Evolutionary conservation across 2,888 invertebrate species (phyloP).

Genomic region (Cheilosia vulpina): DNA sequence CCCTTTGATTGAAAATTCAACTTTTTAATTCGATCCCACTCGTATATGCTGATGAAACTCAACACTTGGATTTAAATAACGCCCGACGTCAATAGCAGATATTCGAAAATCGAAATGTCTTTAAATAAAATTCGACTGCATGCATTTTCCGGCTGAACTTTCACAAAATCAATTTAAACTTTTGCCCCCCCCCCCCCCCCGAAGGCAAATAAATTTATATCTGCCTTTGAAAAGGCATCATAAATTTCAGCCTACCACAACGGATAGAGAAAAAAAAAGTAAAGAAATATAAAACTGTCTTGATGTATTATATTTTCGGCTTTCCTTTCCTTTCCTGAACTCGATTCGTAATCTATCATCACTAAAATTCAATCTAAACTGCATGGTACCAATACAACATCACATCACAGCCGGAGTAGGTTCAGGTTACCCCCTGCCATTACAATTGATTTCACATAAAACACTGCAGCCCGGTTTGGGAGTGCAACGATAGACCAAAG

Average conservation of each 20-base stretch:
- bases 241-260: slow-evolving; percentile 34
- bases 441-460: slow-evolving; percentile 71
- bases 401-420: slow-evolving; percentile 6
- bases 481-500: slow-evolving; percentile 33
- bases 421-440: background rate
- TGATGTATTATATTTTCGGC: slow-evolving; percentile 28
- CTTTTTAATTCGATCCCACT: background rate
- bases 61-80: background rate
- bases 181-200: slow-evolving; percentile 26
- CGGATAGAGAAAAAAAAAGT: background rate
- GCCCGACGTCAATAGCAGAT: background rate
- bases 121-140: slow-evolving; percentile 1
- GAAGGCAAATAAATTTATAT: background rate
- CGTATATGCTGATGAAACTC: background rate
- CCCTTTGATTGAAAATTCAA: background rate
- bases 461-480: slow-evolving; percentile 41
- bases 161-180: slow-evolving; percentile 69
- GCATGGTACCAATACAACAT: slow-evolving; percentile 19
- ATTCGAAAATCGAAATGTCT: background rate
- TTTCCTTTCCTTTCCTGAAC: background rate
- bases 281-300: background rate
- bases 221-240: slow-evolving; percentile 58
- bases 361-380: slow-evolving; percentile 61
- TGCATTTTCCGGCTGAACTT: slow-evolving; percentile 50
- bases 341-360: slow-evolving; percentile 57